These are phyloP conservation scores for Tenebrio molitor DNA, from an alignment of 1,140 invertebrate genomes.

Conservation along the genomic window DNA sequence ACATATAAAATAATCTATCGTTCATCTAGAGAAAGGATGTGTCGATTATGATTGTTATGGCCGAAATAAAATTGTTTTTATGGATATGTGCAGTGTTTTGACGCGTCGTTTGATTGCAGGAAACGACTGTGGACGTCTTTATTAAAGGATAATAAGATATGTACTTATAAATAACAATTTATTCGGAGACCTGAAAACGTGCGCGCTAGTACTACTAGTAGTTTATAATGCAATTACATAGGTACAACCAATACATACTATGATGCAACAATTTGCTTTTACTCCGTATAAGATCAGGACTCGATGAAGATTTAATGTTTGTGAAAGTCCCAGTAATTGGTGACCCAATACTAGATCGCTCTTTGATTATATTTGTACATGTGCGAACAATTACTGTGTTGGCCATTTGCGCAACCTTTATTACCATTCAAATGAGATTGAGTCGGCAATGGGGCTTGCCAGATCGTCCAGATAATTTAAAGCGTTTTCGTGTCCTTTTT, in stretches of 20 bases:
- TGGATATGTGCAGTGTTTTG: neutral
- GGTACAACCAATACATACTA: neutral
- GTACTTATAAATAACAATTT: too few species aligned
- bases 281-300: conserved; percentile 1
- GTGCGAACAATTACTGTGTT: neutral
- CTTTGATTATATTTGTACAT: neutral
- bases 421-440: too few species aligned
- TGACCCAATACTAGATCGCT: conserved; percentile 3
- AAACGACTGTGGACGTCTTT: neutral
- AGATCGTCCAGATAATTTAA: too few species aligned
- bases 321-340: neutral
- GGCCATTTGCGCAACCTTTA: neutral
- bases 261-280: conserved; percentile 14
- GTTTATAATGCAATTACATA: neutral
- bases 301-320: conserved; percentile 10
- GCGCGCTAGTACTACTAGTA: too few species aligned
- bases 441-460: too few species aligned
- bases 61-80: conserved; percentile 9
- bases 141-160: conserved; percentile 9
- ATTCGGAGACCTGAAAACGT: neutral
- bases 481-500: too few species aligned
- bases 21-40: neutral
- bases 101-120: neutral
- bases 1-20: neutral
- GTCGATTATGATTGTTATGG: neutral